Evolutionary conservation across 2,888 invertebrate genomes (phyloP).

Genomic region (Nemoura dubitans): DNA sequence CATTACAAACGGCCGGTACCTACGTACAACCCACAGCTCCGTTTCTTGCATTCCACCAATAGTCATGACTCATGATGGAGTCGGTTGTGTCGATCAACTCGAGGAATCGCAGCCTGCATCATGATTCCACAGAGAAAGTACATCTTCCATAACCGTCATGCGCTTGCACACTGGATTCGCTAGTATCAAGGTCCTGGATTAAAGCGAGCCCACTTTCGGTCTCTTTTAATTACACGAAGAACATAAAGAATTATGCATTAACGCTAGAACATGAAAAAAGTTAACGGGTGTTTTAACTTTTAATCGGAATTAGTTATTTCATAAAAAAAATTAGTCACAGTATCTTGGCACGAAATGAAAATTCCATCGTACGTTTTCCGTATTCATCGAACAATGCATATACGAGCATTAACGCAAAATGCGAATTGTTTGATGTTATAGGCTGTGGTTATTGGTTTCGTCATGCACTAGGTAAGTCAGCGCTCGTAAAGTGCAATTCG

Average conservation of each 20-base stretch:
- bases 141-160: background rate
- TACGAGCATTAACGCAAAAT: no score
- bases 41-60: background rate
- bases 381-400: no score
- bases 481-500: no score
- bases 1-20: no score
- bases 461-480: no score
- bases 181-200: background rate
- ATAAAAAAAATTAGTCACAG: constrained; percentile 1
- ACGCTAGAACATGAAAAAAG: background rate
- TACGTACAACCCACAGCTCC: background rate
- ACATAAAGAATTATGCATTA: background rate
- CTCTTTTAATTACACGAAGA: background rate
- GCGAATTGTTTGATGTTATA: no score
- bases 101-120: background rate
- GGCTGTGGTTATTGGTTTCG: no score
- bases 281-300: background rate
- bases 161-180: background rate
- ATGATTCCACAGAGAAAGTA: background rate
- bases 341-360: background rate
- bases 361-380: background rate
- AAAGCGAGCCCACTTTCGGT: background rate
- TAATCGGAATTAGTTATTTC: background rate
- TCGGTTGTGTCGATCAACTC: background rate
- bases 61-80: no score